phyloP scores from a whole-genome alignment of 2,888 invertebrate species.

The Dryobota labecula region DNA sequence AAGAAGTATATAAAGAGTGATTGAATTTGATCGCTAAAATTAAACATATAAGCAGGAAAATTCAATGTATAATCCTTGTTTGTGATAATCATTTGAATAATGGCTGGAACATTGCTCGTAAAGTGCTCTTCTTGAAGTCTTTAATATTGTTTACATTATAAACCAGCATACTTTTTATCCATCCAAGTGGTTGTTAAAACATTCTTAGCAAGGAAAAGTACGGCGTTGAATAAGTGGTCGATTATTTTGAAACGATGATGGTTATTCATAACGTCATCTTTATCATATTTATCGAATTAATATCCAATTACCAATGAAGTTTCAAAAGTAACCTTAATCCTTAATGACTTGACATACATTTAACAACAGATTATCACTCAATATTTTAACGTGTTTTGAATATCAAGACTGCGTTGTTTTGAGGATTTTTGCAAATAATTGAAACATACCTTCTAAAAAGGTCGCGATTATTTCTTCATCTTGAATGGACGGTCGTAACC shows the following conservation, averaged over 20 bases:
- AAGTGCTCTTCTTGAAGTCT: neutral
- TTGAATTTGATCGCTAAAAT: constrained; percentile 4
- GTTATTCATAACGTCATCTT: neutral
- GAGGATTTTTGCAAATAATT: neutral
- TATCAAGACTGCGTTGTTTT: neutral
- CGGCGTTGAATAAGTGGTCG: neutral
- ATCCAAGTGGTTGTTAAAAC: neutral
- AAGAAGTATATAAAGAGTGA: too few species aligned
- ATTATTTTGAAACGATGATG: neutral
- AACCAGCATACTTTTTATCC: neutral
- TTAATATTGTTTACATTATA: constrained; percentile 1
- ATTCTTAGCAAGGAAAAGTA: neutral
- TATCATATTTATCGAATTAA: constrained; percentile 1
- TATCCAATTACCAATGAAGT: constrained; percentile 6
- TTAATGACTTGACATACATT: constrained; percentile 5
- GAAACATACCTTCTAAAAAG: constrained; percentile 1
- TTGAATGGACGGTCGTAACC: constrained; percentile 26
- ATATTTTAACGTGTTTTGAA: neutral
- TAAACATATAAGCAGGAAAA: neutral
- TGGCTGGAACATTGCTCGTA: neutral
- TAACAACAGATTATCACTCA: constrained; percentile 5
- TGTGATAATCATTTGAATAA: neutral
- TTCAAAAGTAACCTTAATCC: constrained; percentile 24
- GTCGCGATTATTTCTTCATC: constrained; percentile 15
- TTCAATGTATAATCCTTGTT: neutral